A percentile compares a stretch with the other conserved stretches of the same genome.
Conservation (phyloP, 2,113 vertebrate species). For the Aegypius monachus region DNA sequence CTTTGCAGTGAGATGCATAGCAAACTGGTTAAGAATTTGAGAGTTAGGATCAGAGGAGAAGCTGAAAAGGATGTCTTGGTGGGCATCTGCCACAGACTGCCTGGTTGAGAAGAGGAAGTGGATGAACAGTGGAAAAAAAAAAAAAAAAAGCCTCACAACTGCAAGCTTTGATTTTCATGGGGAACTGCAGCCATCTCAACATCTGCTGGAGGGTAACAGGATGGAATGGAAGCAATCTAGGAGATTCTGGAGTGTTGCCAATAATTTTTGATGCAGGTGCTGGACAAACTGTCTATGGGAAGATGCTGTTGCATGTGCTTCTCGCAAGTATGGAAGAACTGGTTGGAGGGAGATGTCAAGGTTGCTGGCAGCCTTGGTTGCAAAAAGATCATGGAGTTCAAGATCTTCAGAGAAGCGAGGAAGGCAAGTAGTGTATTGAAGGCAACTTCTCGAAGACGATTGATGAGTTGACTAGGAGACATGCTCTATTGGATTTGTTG, state of each 20-base stretch:
- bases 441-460: background rate
- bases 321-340: background rate
- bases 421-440: background rate
- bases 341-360: background rate
- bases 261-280: background rate
- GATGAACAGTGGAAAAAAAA: background rate
- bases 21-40: background rate
- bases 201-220: background rate
- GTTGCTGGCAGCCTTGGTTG: background rate
- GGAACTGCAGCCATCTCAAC: background rate
- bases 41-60: background rate
- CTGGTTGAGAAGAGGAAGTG: background rate
- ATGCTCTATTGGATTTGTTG: background rate
- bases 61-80: background rate
- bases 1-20: background rate
- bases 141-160: background rate
- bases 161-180: background rate
- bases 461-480: background rate
- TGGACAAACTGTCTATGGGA: background rate
- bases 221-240: background rate
- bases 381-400: background rate
- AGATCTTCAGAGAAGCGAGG: background rate
- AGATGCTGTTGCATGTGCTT: background rate
- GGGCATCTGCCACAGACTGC: background rate
- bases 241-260: background rate